phyloP scores from a whole-genome alignment of 92 coral and sea anemone genomes.

The Plumapathes pennacea region DNA sequence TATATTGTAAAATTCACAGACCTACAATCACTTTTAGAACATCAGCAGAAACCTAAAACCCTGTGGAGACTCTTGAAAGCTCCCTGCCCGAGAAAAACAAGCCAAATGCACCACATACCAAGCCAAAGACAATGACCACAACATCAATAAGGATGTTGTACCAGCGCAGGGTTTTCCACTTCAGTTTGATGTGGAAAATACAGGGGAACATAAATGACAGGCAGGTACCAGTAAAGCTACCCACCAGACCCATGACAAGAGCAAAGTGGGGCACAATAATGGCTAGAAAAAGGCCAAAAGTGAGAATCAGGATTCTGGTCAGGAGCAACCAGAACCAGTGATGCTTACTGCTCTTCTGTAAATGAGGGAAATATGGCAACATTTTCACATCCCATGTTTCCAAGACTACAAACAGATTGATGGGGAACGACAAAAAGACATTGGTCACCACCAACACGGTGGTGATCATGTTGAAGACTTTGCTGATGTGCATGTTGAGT shows the following conservation, averaged over 20 bases:
- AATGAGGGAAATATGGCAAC: slow-evolving; percentile 66
- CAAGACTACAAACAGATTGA: slow-evolving; percentile 59
- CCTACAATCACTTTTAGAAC: too few species aligned
- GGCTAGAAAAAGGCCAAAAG: slow-evolving; percentile 69
- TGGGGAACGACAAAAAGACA: slow-evolving; percentile 72
- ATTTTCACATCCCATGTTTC: slow-evolving; percentile 66
- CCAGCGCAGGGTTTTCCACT: slow-evolving; percentile 71
- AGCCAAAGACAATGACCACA: slow-evolving; percentile 58
- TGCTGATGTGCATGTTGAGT: slow-evolving; percentile 57
- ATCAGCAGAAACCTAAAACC: too few species aligned
- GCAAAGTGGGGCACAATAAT: slow-evolving; percentile 79
- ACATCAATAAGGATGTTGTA: slow-evolving; percentile 56
- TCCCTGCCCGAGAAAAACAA: slow-evolving; percentile 60
- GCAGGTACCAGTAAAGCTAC: slow-evolving; percentile 80
- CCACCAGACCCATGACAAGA: slow-evolving; percentile 74
- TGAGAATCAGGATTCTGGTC: slow-evolving; percentile 51
- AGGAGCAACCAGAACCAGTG: slow-evolving; percentile 74
- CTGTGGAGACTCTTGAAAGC: slow-evolving; percentile 24
- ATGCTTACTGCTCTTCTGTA: slow-evolving; percentile 38
- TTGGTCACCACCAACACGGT: slow-evolving; percentile 65
- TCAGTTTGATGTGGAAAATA: slow-evolving; percentile 69
- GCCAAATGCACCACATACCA: slow-evolving; percentile 67
- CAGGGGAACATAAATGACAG: slow-evolving; percentile 73
- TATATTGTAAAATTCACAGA: too few species aligned
- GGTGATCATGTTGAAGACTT: slow-evolving; percentile 52